Evolutionary conservation across 2,113 vertebrate species (phyloP), one percentile per base, ranked within the genome.

Genomic region (Sminthopsis crassicaudata): DNA sequence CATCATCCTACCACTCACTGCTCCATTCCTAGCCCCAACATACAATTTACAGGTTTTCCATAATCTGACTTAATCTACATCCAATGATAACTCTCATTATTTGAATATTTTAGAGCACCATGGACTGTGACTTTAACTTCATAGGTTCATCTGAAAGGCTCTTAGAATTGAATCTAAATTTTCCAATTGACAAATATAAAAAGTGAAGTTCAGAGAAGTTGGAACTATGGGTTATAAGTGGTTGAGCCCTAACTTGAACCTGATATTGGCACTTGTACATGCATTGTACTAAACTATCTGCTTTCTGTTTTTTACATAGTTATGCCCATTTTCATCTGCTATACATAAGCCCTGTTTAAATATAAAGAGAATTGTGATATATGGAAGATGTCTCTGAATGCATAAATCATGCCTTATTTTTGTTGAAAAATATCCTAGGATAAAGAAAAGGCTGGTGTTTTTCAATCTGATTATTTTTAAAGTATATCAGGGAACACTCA

Each of bases 381-480:
- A 84, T 84, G 36, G n/a, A 36, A 42, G 19, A 42, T 42, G 36
- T 84, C 1, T 84, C 36, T 67, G 30, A 84, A 84, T 84, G n/a
- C 36, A 25, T 94, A 96, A 46, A 14, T 89, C 46, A 54, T 27
- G 76, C 91, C 92, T 2, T 30, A 60, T 51, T 48, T n/a, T 36
- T 53, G 90, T 42, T 92, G 93, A 93, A 90, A 46, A 90, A 30
- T 14, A 53, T 46, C 84, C 53, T 67, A 55, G 26, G 46, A 30
- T 51, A 11, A 91, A 94, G 46, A 50, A 76, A 92, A 91, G 53
- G 23, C 55, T 95, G 51, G 11, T 88, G 67, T 88, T 96, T 96
- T 93, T 36, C 53, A 84, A 50, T 24, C 36, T 67, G 48, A 90
- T 50, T 76, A 46, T 94, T 95, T 90, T 89, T 76, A 96, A 96